These are phyloP conservation scores for Grammomys dolichurus DNA, from an alignment of 2,113 vertebrate species.

Conservation along the genomic window DNA sequence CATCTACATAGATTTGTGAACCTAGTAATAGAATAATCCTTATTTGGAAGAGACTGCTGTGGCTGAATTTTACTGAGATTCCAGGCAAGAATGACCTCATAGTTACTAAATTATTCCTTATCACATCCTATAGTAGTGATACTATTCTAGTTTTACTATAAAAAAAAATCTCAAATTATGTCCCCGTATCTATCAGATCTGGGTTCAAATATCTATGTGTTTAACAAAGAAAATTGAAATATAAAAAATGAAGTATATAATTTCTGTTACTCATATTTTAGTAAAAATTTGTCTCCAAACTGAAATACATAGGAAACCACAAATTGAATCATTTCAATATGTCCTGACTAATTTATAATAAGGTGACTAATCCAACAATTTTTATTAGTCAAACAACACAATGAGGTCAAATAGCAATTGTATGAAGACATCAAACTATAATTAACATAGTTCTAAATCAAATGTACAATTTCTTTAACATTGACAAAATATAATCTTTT, in stretches of 20 bases:
- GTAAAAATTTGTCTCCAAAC: not conserved
- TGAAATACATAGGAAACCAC: not conserved
- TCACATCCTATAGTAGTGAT: not conserved
- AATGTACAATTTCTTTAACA: not conserved
- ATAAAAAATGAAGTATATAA: not conserved
- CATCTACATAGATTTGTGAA: not conserved
- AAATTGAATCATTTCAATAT: not conserved
- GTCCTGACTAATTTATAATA: not conserved
- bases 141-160: not conserved
- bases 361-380: not conserved
- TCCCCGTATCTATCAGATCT: not conserved
- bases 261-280: not conserved
- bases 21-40: not conserved
- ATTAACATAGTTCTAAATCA: not conserved
- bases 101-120: not conserved
- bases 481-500: not conserved
- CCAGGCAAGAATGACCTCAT: not conserved
- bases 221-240: not conserved
- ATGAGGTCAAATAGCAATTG: not conserved
- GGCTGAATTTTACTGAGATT: not conserved
- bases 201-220: not conserved
- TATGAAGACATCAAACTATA: not conserved
- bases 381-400: not conserved
- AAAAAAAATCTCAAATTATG: not conserved
- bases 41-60: not conserved